Conservation (phyloP, 2,113 vertebrate species). For the Leiothrix lutea region DNA sequence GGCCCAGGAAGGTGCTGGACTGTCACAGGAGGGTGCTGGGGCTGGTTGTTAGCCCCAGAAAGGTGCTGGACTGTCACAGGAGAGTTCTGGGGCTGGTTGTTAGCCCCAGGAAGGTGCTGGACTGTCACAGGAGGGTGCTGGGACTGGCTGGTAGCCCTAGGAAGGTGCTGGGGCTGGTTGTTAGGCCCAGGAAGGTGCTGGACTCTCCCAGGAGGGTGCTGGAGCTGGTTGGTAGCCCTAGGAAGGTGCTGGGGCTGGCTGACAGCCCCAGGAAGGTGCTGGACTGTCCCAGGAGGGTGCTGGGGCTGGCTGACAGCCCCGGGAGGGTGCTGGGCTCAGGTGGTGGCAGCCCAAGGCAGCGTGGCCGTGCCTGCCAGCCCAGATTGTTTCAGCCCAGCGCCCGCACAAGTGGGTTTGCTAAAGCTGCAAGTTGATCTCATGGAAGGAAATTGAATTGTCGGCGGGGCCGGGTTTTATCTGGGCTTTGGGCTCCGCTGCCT, state of each 20-base stretch:
- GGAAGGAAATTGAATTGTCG: conserved; percentile 70
- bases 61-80: no score
- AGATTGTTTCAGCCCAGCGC: conserved; percentile 51
- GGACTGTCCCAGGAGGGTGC: background rate
- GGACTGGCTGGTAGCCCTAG: fast-evolving
- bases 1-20: no score
- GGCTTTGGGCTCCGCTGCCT: conserved; percentile 56
- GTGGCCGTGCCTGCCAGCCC: conserved; percentile 19
- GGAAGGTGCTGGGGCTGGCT: no score
- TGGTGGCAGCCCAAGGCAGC: background rate
- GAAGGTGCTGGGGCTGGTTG: background rate
- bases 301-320: background rate
- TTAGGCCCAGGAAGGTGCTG: no score
- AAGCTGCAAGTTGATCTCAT: conserved; percentile 70
- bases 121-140: background rate
- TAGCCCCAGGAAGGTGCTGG: background rate
- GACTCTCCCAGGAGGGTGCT: no score
- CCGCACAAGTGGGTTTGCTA: conserved; percentile 62
- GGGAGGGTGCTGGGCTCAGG: background rate
- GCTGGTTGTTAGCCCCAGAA: fast-evolving
- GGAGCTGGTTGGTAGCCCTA: fast-evolving
- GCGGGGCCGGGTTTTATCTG: conserved; percentile 51
- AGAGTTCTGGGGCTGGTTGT: no score
- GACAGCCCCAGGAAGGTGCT: background rate
- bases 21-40: background rate